Conservation (phyloP, 2,113 vertebrate species). For the Dolichallabes microphthalmus region DNA sequence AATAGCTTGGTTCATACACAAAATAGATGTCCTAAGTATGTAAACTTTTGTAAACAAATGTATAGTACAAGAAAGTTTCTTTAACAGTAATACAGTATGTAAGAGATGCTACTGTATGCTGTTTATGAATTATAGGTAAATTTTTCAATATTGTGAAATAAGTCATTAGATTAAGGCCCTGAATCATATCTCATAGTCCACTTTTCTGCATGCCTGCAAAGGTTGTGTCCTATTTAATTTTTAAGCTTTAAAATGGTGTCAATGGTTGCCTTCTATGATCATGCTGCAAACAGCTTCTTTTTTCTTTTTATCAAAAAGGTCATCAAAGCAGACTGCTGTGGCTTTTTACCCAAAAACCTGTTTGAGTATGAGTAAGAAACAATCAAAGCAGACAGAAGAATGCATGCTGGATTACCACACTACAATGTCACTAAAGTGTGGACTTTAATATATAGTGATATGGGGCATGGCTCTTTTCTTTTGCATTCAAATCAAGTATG, state of each 20-base stretch:
- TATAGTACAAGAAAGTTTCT: no score
- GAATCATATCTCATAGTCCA: neutral
- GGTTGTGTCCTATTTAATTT: no score
- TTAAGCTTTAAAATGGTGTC: neutral
- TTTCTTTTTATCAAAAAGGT: neutral
- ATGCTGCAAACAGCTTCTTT: neutral
- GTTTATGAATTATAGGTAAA: neutral
- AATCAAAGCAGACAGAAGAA: neutral
- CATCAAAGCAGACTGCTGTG: neutral
- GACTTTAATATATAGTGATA: neutral
- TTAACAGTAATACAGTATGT: no score
- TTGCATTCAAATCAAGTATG: neutral
- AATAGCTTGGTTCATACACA: no score
- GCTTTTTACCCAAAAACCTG: neutral
- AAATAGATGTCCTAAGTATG: no score
- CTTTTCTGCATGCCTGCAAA: neutral
- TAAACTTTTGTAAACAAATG: no score
- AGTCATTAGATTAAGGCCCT: neutral
- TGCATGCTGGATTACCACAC: neutral
- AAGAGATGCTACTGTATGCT: no score
- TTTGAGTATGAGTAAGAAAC: neutral
- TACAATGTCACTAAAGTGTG: neutral
- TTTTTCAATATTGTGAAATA: neutral
- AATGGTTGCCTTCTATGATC: neutral
- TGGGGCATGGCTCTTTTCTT: neutral